Conservation (phyloP, 2,113 vertebrate species). For the Cololabis saira region DNA sequence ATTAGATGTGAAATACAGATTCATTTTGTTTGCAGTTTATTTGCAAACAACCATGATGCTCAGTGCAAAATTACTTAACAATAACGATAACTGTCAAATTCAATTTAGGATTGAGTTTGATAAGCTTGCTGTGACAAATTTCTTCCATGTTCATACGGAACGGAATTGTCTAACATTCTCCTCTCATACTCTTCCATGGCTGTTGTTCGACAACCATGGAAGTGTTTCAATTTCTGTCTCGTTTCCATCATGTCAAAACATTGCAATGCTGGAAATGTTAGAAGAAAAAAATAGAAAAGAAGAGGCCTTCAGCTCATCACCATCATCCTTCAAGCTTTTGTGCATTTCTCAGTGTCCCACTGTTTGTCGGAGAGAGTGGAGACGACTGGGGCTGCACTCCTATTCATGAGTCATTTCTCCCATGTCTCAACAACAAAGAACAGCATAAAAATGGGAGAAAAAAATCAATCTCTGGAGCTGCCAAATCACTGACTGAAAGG, state of each 20-base stretch:
- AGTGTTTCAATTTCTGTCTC: conserved; percentile 58
- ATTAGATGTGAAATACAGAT: neutral
- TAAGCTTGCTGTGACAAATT: neutral
- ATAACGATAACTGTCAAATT: too few relatives aligned
- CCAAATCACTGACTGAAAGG: conserved; percentile 53
- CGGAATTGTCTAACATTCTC: conserved; percentile 48
- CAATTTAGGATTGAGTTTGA: neutral
- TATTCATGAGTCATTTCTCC: conserved; percentile 58
- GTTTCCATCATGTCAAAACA: conserved; percentile 64
- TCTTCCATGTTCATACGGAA: conserved; percentile 24
- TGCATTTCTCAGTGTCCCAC: conserved; percentile 51
- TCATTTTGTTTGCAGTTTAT: neutral
- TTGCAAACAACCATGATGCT: neutral
- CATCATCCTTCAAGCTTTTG: conserved; percentile 66
- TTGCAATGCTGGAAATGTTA: conserved; percentile 35
- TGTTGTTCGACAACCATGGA: conserved; percentile 33
- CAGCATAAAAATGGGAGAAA: conserved; percentile 37
- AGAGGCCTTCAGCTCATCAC: conserved; percentile 56
- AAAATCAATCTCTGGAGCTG: conserved; percentile 60
- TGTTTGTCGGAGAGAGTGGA: conserved; percentile 58
- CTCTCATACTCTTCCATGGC: conserved; percentile 30
- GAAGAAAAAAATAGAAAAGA: conserved; percentile 40
- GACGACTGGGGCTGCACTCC: conserved; percentile 47
- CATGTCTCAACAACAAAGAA: conserved; percentile 65
- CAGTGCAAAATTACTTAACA: too few relatives aligned